Base-by-base conservation (phyloP, 2,113 vertebrate genomes). In the Rhineura floridana region DNA sequence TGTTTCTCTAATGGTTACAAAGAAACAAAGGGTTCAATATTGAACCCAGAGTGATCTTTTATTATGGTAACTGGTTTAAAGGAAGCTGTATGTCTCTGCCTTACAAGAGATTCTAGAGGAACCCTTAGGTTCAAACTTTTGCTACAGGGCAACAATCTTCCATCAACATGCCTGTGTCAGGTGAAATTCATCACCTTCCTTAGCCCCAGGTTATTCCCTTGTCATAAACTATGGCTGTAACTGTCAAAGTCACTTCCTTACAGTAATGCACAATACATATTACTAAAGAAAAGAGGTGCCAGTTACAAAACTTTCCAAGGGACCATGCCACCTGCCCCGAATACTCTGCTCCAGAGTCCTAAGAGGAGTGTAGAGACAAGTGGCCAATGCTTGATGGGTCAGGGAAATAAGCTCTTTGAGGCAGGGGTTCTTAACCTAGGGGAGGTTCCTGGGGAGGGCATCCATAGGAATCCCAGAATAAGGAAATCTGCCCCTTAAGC, bases 201-300 rank as follows among this genome's bases (percentile, higher is more conserved):
- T 95, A 93, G 96, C 95, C 94, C 81, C 19, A 81, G 23, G 17
- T 85, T 94, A 79, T 83, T 59, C 48, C 81, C 25, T 76, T 65
- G 91, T 92, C 91, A 90, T 88, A 84, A 72, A 90, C 72, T 79
- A 81, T 85, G 79, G 85, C 91, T 85, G 89, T 87, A 94, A 95
- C 96, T 94, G 93, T 95, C 95, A 96, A 94, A 94, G 83, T 91
- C 84, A 82, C 83, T 90, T 93, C 85, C 90, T 70, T 62, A 48
- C 81, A 72, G 76, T 72, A 85, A 69, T 62, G 83, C 67, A 70
- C 13, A 42, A 39, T n/a, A 72, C 13, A 36, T 72, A 84, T 55
- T 39, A 33, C 42, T 46, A 21, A 67, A 83, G 62, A 9, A 48
- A 83, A 82, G 23, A 82, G 39, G 44, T 36, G 21, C 80, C 25